Evolutionary conservation across 2,888 invertebrate species (phyloP).

Genomic region (Bibio marci): DNA sequence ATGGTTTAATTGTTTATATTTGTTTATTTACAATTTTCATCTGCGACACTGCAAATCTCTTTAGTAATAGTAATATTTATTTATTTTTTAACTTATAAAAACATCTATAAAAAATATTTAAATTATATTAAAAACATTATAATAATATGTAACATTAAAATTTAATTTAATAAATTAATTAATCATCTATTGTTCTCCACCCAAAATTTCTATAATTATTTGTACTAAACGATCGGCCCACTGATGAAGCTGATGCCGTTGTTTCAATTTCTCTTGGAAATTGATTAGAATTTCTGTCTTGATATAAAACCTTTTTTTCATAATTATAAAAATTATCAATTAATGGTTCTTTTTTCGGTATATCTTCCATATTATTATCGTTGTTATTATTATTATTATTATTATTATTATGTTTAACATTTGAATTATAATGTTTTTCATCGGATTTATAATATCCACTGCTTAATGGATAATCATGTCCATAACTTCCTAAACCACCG

Average conservation of each 20-base stretch:
- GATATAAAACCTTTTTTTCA: conserved; percentile 17
- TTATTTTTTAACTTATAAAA: too few species aligned
- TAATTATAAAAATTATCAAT: conserved; percentile 25
- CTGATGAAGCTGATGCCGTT: not conserved
- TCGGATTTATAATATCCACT: conserved; percentile 1
- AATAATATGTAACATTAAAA: too few species aligned
- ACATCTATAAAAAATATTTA: too few species aligned
- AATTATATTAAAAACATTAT: too few species aligned
- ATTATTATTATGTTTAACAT: too few species aligned
- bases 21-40: too few species aligned
- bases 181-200: not conserved
- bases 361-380: too few species aligned
- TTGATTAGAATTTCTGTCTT: conserved; percentile 15
- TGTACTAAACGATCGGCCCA: not conserved
- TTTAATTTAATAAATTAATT: too few species aligned
- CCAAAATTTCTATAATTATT: conserved; percentile 9
- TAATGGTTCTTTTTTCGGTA: conserved; percentile 8
- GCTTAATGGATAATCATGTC: conserved; percentile 1
- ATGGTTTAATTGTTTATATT: too few species aligned
- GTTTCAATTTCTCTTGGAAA: conserved; percentile 6
- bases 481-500: conserved; percentile 6
- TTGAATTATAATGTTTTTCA: not conserved
- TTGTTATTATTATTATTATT: too few species aligned
- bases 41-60: too few species aligned
- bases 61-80: too few species aligned